A percentile compares a stretch with the other conserved stretches of the same genome.
These are phyloP conservation scores for Zoanthus gigantus DNA, from an alignment of 92 coral and sea anemone genomes.

Conservation along the genomic window DNA sequence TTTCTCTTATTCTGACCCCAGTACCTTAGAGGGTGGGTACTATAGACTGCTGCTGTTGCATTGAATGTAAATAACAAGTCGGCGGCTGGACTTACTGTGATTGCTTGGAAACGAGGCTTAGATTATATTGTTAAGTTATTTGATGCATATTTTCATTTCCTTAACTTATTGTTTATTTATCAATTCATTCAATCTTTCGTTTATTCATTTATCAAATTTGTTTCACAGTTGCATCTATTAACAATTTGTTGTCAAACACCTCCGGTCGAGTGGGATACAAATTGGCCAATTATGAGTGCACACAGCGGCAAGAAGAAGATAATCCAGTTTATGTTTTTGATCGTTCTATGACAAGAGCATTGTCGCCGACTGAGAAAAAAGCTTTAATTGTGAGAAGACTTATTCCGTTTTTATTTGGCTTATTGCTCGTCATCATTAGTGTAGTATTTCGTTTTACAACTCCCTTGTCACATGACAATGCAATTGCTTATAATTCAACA, in stretches of 20 bases:
- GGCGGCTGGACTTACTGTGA: no score
- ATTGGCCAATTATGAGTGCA: conserved; percentile 19
- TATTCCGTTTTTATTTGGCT: conserved; percentile 10
- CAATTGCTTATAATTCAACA: background rate
- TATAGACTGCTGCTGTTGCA: no score
- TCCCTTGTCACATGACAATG: background rate
- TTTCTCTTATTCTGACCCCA: no score
- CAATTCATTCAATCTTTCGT: background rate
- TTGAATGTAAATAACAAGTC: no score
- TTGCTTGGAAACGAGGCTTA: no score
- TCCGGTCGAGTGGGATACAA: conserved; percentile 26
- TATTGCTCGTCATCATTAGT: conserved; percentile 7
- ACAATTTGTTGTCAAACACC: background rate
- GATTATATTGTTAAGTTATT: no score
- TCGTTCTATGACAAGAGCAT: background rate
- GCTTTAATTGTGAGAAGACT: conserved; percentile 17
- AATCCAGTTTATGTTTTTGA: background rate
- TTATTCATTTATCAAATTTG: background rate
- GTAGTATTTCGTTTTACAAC: conserved; percentile 21
- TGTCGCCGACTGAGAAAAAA: conserved; percentile 23
- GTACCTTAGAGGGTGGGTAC: no score
- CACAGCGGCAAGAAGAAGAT: background rate
- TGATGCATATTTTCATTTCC: background rate
- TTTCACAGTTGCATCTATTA: background rate
- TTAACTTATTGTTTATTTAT: background rate